phyloP scores from a whole-genome alignment of 1,140 invertebrate genomes.

The Psix sp. region DNA sequence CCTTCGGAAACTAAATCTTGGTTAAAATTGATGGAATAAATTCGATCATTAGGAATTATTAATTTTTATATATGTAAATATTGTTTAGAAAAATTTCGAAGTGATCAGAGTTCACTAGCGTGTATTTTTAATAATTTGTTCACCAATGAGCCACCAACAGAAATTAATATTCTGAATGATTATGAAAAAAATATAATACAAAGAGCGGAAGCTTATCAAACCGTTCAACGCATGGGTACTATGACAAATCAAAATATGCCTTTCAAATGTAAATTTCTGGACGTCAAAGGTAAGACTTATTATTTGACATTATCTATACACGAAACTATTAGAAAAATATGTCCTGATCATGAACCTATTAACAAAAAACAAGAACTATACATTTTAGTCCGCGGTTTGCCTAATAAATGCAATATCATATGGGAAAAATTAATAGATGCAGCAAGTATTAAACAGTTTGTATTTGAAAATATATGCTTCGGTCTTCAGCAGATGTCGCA shows the following conservation, averaged over 20 bases:
- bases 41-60: background rate
- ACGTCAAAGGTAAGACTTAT: slow-evolving; percentile 62
- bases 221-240: slow-evolving; percentile 51
- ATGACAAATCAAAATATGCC: slow-evolving; percentile 60
- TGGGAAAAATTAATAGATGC: slow-evolving; percentile 5
- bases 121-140: slow-evolving; percentile 11
- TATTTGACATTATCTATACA: slow-evolving; percentile 63
- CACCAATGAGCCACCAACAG: background rate
- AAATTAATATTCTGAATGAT: slow-evolving; percentile 9
- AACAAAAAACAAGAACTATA: slow-evolving; percentile 35
- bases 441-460: no score
- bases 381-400: background rate
- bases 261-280: slow-evolving; percentile 35
- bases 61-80: slow-evolving; percentile 10
- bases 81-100: slow-evolving; percentile 8
- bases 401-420: background rate
- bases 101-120: background rate
- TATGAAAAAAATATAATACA: slow-evolving; percentile 62
- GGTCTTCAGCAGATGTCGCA: no score
- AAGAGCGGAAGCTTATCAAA: slow-evolving; percentile 66
- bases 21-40: slow-evolving; percentile 14
- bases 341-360: slow-evolving; percentile 31
- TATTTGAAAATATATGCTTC: no score
- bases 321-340: slow-evolving; percentile 60
- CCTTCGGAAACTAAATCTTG: slow-evolving; percentile 1